A percentile compares a stretch with the other conserved stretches of the same genome.
Conservation (phyloP, 2,888 invertebrate species). For the Congeria kusceri region DNA sequence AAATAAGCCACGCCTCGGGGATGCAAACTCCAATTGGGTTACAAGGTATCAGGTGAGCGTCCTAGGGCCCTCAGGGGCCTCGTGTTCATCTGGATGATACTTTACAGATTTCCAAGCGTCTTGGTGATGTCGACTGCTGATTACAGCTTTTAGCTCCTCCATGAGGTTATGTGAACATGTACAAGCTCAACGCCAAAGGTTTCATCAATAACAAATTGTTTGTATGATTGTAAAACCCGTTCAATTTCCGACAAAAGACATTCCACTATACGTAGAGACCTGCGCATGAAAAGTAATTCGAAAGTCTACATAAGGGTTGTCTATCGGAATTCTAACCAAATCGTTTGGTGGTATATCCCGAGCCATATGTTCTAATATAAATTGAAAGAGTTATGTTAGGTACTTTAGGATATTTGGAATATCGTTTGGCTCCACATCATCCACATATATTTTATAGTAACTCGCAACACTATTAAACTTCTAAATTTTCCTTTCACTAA, state of each 20-base stretch:
- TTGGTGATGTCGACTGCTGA: no score
- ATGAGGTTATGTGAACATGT: slow-evolving; percentile 23
- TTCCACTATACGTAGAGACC: slow-evolving; percentile 42
- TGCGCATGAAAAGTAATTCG: slow-evolving; percentile 52
- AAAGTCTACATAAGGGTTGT: slow-evolving; percentile 52
- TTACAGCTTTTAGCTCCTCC: no score
- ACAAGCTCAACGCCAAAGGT: slow-evolving; percentile 30
- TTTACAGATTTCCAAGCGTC: no score
- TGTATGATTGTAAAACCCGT: slow-evolving; percentile 48
- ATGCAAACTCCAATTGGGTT: no score
- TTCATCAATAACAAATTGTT: slow-evolving; percentile 52
- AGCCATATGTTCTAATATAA: slow-evolving; percentile 32
- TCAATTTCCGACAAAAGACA: slow-evolving; percentile 53
- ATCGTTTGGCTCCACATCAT: slow-evolving; percentile 17
- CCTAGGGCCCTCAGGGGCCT: no score
- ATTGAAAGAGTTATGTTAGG: slow-evolving; percentile 25
- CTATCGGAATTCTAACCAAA: slow-evolving; percentile 49
- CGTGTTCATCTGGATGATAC: no score
- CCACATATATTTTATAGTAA: slow-evolving; percentile 35
- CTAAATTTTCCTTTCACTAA: slow-evolving; percentile 27
- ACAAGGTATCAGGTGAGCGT: no score
- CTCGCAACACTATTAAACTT: slow-evolving; percentile 34
- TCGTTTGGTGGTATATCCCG: slow-evolving; percentile 24
- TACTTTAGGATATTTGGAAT: slow-evolving; percentile 26
- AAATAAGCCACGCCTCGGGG: no score